These are phyloP conservation scores for Penaeus monodon DNA, from an alignment of 2,888 invertebrate species.

Conservation along the genomic window DNA sequence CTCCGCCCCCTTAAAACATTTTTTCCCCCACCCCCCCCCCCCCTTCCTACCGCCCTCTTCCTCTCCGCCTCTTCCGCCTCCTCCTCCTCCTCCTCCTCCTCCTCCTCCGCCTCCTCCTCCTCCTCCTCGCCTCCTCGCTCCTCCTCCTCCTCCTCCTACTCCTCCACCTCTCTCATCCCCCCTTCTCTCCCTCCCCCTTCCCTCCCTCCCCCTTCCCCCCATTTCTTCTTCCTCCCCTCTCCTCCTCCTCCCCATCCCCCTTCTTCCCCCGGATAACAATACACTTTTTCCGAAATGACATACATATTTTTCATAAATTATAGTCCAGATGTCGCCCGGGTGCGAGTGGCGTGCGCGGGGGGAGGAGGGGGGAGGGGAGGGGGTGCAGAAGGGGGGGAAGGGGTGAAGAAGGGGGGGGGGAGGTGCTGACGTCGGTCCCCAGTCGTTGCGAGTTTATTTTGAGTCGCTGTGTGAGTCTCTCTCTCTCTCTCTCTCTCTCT, in stretches of 20 bases:
- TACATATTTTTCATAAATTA: slow-evolving; percentile 24
- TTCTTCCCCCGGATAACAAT: slow-evolving; percentile 12
- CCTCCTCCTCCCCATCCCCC: background rate
- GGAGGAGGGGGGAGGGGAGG: background rate
- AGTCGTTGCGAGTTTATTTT: background rate
- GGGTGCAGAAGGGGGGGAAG: background rate
- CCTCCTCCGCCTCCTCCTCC: background rate
- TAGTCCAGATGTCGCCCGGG: background rate
- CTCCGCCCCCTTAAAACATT: too few relatives aligned
- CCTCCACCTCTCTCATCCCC: background rate
- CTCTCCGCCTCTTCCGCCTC: background rate
- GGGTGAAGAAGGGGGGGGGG: background rate
- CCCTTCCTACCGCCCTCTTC: background rate
- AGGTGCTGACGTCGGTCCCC: background rate
- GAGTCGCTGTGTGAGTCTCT: background rate
- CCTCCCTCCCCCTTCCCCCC: background rate
- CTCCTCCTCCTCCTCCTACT: background rate
- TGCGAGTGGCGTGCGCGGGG: background rate
- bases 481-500: slow-evolving; percentile 23
- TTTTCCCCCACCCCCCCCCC: background rate
- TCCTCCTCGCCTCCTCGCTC: background rate
- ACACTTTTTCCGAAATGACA: slow-evolving; percentile 8
- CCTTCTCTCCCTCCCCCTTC: background rate
- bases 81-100: background rate
- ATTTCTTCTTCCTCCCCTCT: background rate